phyloP scores from a whole-genome alignment of 2,797 vertebrate genomes.

The Galagoides demidoff region DNA sequence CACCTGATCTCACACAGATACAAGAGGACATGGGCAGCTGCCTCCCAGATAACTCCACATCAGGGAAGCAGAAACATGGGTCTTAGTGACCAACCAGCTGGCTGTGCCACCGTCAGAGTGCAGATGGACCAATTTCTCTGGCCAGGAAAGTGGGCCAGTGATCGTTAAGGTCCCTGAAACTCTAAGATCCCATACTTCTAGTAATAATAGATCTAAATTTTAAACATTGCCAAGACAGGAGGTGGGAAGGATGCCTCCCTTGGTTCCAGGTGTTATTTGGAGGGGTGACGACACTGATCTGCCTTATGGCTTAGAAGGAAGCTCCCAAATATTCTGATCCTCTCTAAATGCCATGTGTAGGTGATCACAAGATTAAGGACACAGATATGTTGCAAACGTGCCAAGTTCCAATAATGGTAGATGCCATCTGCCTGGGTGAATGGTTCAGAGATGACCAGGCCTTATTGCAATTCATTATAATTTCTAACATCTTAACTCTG shows the following conservation, averaged over 20 bases:
- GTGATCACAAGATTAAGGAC: background rate
- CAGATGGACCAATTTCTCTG: background rate
- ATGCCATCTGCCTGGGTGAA: background rate
- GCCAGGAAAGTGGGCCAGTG: background rate
- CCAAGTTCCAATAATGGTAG: background rate
- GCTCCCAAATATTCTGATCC: background rate
- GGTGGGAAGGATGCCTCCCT: background rate
- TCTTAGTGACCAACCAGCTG: background rate
- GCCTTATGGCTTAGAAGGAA: background rate
- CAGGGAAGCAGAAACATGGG: background rate
- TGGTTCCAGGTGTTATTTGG: background rate
- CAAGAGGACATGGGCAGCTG: background rate
- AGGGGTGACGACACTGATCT: background rate
- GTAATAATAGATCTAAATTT: background rate
- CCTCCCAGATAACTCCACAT: background rate
- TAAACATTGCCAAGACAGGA: background rate
- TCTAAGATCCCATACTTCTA: background rate
- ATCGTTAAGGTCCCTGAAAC: background rate
- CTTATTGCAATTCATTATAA: background rate
- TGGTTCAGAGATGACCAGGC: background rate
- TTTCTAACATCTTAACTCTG: background rate
- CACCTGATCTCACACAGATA: background rate
- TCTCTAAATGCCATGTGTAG: background rate
- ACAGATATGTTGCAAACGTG: background rate
- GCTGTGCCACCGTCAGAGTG: background rate